Evolutionary conservation across 1,140 invertebrate species (phyloP).

Genomic region (Pseudomyrmex pallidus): DNA sequence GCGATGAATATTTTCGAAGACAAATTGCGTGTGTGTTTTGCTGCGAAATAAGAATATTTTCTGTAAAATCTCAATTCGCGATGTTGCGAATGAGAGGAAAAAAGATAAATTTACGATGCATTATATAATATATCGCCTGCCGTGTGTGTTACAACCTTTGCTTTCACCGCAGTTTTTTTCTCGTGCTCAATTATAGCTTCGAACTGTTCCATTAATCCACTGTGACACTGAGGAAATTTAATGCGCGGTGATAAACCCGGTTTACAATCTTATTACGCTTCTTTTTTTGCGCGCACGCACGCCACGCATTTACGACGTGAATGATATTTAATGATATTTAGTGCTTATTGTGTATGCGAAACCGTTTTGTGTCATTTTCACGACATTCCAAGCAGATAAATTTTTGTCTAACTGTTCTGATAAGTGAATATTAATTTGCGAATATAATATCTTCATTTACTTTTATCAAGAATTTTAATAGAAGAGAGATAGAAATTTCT

Average conservation of each 20-base stretch:
- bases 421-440: too few species aligned
- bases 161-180: conserved; percentile 1
- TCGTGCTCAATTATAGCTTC: conserved; percentile 14
- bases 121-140: conserved; percentile 5
- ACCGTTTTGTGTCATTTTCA: background rate
- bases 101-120: background rate
- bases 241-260: conserved; percentile 22
- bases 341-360: background rate
- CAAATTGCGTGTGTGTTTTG: too few species aligned
- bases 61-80: background rate
- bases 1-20: too few species aligned
- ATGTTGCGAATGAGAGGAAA: background rate
- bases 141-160: background rate
- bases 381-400: background rate
- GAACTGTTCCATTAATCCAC: conserved; percentile 25
- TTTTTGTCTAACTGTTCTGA: background rate
- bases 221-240: conserved; percentile 18
- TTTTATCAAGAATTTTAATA: background rate
- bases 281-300: background rate
- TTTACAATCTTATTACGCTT: conserved; percentile 30
- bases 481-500: too few species aligned
- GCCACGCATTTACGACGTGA: conserved; percentile 12
- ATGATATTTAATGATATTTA: conserved; percentile 3
- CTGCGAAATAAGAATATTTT: too few species aligned
- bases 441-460: background rate